Base-by-base conservation (phyloP, 2,888 invertebrate species). In the Choristoneura rosaceana region DNA sequence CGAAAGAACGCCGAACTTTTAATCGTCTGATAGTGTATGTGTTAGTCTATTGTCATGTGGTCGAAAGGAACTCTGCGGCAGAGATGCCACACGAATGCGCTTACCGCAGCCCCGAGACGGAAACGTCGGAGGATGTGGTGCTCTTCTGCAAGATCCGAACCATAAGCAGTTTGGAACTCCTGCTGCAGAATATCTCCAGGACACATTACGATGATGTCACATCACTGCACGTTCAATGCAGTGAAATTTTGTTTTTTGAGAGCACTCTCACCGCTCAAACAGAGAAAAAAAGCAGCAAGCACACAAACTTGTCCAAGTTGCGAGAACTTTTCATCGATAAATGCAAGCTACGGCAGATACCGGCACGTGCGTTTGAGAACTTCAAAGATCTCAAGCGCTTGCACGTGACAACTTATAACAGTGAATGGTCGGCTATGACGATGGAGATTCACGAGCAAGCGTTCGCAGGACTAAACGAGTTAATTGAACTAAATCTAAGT, bases 351-450 rank as follows among this genome's bases (percentile, higher is more conserved):
- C 95, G 96, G n/a, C 95, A 95, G 85, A 94, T 97, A 78, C 96
- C 97, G 60, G 95, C 95, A 71, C 95, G 95, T 61, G 96, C 96
- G 71, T 96, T 98, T 83, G 92, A 95, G 69, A 95, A 96, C 77
- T 94, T 97, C 77, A 95, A 95, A 81, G 96, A 96, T 82, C 90
- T 98, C 43, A 95, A 95, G 77, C 95, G 95, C 75, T 90, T 98
- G 70, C 95, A 96, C 66, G 90, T 98, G 81, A 95, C 96, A 71
- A 97, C 97, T 41, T 96, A 96, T 86, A 97, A 97, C 90, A 96
- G 96, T 77, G 97, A 97, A 84, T 97, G 97, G 97, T 96, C 97
- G 33, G 95, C 96, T 47, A 96, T 97, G 96, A 96, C 96, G 78
- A 94, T 97, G 91, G 97, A 97, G 80, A 86, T 97, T 70, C 95